These are phyloP conservation scores for Sakesphorus luctuosus DNA, from an alignment of 2,113 vertebrate species.

Conservation along the genomic window DNA sequence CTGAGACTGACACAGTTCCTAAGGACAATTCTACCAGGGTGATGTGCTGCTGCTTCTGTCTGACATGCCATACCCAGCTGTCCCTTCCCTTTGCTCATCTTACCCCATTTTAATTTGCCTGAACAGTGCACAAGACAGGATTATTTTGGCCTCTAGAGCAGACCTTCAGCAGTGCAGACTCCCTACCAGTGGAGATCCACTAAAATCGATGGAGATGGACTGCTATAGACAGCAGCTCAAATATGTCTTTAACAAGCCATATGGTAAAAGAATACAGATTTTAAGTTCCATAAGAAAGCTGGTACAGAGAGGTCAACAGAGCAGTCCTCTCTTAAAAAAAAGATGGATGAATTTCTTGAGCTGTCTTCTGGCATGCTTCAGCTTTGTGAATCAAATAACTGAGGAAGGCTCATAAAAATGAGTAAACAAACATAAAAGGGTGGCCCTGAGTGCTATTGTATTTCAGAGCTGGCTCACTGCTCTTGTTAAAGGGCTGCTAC, in stretches of 20 bases:
- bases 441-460: conserved; percentile 55
- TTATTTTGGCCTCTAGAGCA: not conserved
- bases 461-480: conserved; percentile 66
- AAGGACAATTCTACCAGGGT: not conserved
- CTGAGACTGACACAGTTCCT: not conserved
- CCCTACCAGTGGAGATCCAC: not conserved
- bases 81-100: not conserved
- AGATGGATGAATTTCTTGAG: conserved; percentile 33
- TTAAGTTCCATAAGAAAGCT: not conserved
- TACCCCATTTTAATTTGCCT: not conserved
- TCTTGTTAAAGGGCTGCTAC: conserved; percentile 71
- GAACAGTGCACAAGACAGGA: not conserved
- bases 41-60: not conserved
- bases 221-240: not conserved
- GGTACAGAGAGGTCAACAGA: not conserved
- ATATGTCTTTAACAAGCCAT: not conserved
- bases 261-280: not conserved
- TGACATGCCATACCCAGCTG: not conserved
- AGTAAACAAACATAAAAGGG: conserved; percentile 78
- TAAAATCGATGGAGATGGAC: not conserved
- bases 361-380: conserved; percentile 44
- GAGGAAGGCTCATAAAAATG: conserved; percentile 69
- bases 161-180: not conserved
- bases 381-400: conserved; percentile 59
- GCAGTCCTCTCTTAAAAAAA: not conserved